These are phyloP conservation scores for Zaprionus vittiger DNA, from an alignment of 1,140 invertebrate genomes.

Conservation along the genomic window DNA sequence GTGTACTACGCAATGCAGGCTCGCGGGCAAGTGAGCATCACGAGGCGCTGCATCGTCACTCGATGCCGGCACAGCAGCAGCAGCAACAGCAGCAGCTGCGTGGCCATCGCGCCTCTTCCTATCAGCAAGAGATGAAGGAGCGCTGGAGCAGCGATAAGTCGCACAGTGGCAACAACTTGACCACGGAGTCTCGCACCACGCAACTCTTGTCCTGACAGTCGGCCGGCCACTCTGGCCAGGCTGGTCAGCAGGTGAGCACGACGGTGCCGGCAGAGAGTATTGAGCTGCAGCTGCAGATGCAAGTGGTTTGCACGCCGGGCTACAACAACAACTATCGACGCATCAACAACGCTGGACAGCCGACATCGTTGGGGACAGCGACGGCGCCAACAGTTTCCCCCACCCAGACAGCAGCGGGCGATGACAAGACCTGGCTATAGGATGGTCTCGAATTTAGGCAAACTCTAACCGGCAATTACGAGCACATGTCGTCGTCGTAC, in stretches of 20 bases:
- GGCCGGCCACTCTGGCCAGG: constrained; percentile 13
- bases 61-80: constrained; percentile 33
- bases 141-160: constrained; percentile 53
- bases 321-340: constrained; percentile 69
- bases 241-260: neutral
- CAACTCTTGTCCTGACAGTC: constrained; percentile 69
- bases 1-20: constrained; percentile 49
- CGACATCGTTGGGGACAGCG: neutral
- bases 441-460: constrained; percentile 70
- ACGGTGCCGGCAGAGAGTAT: constrained; percentile 34
- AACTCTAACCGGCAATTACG: neutral
- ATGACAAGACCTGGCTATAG: constrained; percentile 81
- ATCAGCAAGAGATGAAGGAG: constrained; percentile 70
- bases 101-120: constrained; percentile 36
- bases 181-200: constrained; percentile 51
- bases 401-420: constrained; percentile 24
- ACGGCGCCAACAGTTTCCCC: neutral
- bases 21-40: constrained; percentile 42
- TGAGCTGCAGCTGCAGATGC: constrained; percentile 51
- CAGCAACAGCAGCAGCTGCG: constrained; percentile 2
- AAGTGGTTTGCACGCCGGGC: constrained; percentile 51
- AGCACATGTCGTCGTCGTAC: neutral
- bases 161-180: constrained; percentile 2
- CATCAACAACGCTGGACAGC: constrained; percentile 42
- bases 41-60: constrained; percentile 33